Evolutionary conservation across 1,140 invertebrate species (phyloP), one percentile per base, ranked within the genome.

Genomic region (Protaetia brevitarsis): DNA sequence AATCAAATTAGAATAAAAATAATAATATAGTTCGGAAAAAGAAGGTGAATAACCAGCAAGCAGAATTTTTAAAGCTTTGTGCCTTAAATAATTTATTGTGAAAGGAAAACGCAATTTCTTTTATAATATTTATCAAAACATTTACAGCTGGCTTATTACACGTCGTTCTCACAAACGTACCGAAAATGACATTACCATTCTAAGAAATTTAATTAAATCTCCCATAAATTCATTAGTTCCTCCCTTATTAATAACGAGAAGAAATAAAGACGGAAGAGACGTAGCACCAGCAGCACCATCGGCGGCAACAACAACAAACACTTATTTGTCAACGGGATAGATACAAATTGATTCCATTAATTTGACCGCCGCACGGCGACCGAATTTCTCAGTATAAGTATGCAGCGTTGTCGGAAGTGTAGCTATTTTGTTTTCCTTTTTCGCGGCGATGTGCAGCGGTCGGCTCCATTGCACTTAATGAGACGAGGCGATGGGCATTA

Each of bases 261-360:
- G 41, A 7, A 21, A 51, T 23, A 51, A 10, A 51, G 13, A 51
- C 19, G 41, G 41, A 8, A 26, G 21, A 37, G 6, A 23, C 8
- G 16, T 23, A 51, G 4, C 13, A 51, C 5, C 19, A 51, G 41
- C 19, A 23, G 6, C 8, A 51, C 1, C 41, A 19, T 21, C 41
- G 13, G 16, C 26, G 16, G 16, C 19, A 51, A 10, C 41, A 51
- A 51, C 41, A 51, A 51, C 41, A 51, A 51, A 51, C 16, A 51
- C 41, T 51, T 51, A 51, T 51, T 51, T 51, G 41, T 51, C 41
- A 51, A 16, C 19, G 41, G 16, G 41, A 51, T 51, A 51, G 41
- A 51, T 51, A 51, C 19, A 51, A 51, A 51, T 51, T 51, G 41
- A 51, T 51, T 21, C 41, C 16, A 51, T 51, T 51, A 51, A 51